Evolutionary conservation across 2,888 invertebrate species (phyloP), one percentile per base, ranked within the genome.

Genomic region (Athalia cordata): DNA sequence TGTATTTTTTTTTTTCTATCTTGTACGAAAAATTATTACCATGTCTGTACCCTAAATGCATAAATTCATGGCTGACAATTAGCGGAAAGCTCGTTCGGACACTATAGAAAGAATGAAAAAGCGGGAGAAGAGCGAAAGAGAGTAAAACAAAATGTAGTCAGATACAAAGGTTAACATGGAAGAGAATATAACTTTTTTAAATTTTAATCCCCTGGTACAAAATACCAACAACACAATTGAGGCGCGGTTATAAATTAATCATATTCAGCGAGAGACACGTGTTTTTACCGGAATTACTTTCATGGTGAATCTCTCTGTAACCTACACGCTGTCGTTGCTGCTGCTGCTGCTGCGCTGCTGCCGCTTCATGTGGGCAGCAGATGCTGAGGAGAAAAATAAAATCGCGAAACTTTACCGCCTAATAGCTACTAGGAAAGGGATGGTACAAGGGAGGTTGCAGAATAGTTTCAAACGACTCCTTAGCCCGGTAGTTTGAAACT

Each of bases 381-480:
- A 29, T 29, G 29, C 29, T 29, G 29, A 29, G 2, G 29, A 29
- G 29, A 11, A 4, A 55, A 11, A 55, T 55, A 55, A 55, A 55
- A 55, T n/a, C 9, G 55, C 55, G n/a, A 11, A n/a, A 7, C 55
- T 7, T 55, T 7, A 0, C 55, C 9, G n/a, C n/a, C 4, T 9
- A 9, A n/a, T n/a, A 55, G 5, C 55, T 55, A n/a, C 7, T 9
- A 55, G 55, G 55, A n/a, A 55, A 7, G n/a, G 55, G 11, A 29
- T 29, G 29, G 29, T 29, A 29, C 29, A 6, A 43, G 52, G 8
- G 59, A 72, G 57, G 13, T 15, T 47, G 45, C 45, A 72, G 72
- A 59, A 72, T 59, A 72, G 72, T 72, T 72, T 72, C n/a, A 72
- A 72, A 72, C 72, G 72, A 72, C 72, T 13, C 72, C 59, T 72